Base-by-base conservation (phyloP, 2,797 vertebrate species). In the Pitangus sulphuratus region DNA sequence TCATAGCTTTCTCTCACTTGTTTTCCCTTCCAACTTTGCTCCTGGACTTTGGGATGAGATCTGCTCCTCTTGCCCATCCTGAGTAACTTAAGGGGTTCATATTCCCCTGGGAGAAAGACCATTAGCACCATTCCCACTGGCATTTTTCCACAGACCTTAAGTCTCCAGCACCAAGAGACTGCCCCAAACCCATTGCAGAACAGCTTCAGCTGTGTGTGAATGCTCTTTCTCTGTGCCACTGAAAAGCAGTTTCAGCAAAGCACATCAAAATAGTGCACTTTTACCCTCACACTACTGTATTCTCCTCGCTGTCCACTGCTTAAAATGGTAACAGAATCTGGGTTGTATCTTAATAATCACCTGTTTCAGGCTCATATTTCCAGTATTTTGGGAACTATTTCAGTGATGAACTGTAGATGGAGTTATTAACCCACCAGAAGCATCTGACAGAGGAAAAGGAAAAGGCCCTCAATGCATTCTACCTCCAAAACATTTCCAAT, bases 361-460 rank as follows among this genome's bases (percentile, higher is more conserved):
- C 24, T 79, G 26, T 4, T 47, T 88, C 45, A 65, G 65, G n/a
- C 19, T 87, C 8, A 0, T 33, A 37, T 48, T 81, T 47, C 80
- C 39, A n/a, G 8, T 24, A 19, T 28, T 64, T 84, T 61, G 89
- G 51, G 65, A 95, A 84, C 87, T 93, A 87, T 97, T 98, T 95
- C 96, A 42, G 3, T 21, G 35, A 84, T 80, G 93, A 94, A 93
- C 98, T 96, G 92, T 97, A 98, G 97, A 84, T 98, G 97, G 97
- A 77, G 95, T 95, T 95, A 92, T 96, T 83, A 92, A 90, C 77
- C 86, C 87, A 96, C 85, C 62, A 86, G 95, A 96, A 66, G n/a
- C 40, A n/a, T 44, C 33, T 19, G 30, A 57, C 21, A 83, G 90
- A 66, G 35, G 31, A 91, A 94, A 90, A 74, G 53, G 37, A 65